Base-by-base conservation (phyloP, 30 jellyfish, hydroid and myxozoan species). In the Euphysa ruthae region DNA sequence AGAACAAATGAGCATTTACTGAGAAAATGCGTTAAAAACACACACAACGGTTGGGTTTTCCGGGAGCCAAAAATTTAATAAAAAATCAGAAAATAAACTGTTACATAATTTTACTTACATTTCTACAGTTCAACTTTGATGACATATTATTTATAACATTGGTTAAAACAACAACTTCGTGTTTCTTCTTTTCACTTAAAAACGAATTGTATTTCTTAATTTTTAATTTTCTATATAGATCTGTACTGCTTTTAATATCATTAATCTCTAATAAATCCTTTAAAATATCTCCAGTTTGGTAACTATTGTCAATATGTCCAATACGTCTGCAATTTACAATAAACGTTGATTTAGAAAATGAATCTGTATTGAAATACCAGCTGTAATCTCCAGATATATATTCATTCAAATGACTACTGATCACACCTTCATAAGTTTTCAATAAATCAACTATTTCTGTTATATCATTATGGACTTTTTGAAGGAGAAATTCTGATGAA, bases 151-250 rank as follows among this genome's bases (percentile, higher is more conserved):
- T n/a, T 7, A 66, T 49, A 23, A 29, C 30, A 0, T 8, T 18
- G 4, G 76, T 44, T 50, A 66, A 30, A n/a, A 6, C 8, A 4
- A 0, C 57, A 14, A 66, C 76, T 44, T 66, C 79, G 55, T 66
- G 51, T 6, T 66, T 20, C 27, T 66, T 66, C 76, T 66, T 66
- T 29, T 30, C 50, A 50, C 79, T 50, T 4, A 22, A 16, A 21
- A 66, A 66, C 8, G 61, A 0, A 46, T 66, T 66, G 0, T 1
- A 8, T 14, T 23, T 14, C 20, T 8, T 18, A 15, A n/a, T 25
- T 19, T 1, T 34, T 4, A 34, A 3, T 2, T 6, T 30, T 3
- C 28, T 0, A 21, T 18, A 52, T 14, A 14, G 0, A 12, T 52
- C 20, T 14, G 22, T 52, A 23, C 20, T 0, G 60, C 15, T 56